Conservation (phyloP, 2,888 invertebrate species). For the Tipula unca region DNA sequence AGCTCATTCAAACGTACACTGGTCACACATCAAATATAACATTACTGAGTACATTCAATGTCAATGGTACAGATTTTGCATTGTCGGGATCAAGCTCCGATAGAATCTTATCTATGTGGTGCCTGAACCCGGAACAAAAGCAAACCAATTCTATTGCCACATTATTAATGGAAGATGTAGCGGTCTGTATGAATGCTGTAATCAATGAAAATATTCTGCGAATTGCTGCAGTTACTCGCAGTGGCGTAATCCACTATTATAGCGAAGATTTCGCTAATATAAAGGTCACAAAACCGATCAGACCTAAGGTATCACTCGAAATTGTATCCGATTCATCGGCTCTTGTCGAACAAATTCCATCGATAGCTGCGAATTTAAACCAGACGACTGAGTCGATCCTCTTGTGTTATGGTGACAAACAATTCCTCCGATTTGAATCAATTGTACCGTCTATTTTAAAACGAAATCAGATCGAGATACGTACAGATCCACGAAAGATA, state of each 20-base stretch:
- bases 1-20: conserved; percentile 52
- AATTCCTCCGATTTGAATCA: conserved; percentile 51
- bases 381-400: conserved; percentile 37
- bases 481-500: conserved; percentile 35
- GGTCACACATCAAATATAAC: conserved; percentile 54
- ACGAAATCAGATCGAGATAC: conserved; percentile 44
- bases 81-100: conserved; percentile 38
- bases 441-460: conserved; percentile 29
- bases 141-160: conserved; percentile 48
- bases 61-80: conserved; percentile 29
- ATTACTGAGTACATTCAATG: conserved; percentile 38
- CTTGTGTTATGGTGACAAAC: conserved; percentile 50
- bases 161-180: conserved; percentile 62
- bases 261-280: conserved; percentile 32
- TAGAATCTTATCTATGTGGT: conserved; percentile 39
- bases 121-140: conserved; percentile 32
- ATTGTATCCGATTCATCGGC: conserved; percentile 49
- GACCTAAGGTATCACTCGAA: conserved; percentile 53
- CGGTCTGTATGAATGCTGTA: conserved; percentile 46
- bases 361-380: conserved; percentile 32
- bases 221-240: conserved; percentile 52
- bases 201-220: conserved; percentile 44
- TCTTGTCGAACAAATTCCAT: conserved; percentile 47
- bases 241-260: conserved; percentile 72
- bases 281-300: conserved; percentile 49